phyloP scores from a whole-genome alignment of 64 coral and sea anemone species.

The Actinia equina region DNA sequence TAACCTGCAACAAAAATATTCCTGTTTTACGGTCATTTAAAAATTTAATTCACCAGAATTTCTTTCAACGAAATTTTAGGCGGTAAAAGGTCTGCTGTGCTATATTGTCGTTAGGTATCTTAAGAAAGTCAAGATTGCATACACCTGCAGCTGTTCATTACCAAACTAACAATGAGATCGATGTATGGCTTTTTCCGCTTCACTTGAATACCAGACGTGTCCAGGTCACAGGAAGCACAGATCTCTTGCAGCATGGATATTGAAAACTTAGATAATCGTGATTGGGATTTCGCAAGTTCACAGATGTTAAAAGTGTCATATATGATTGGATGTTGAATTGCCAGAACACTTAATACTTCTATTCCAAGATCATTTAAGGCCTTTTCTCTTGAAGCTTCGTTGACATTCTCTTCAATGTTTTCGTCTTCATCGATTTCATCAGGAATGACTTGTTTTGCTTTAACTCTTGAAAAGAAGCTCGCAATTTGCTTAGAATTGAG shows the following conservation, averaged over 20 bases:
- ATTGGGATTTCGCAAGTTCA: constrained; percentile 20
- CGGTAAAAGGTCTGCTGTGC: no score
- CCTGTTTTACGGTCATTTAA: no score
- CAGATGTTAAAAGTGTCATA: constrained; percentile 31
- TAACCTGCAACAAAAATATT: no score
- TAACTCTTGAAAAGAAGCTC: constrained; percentile 21
- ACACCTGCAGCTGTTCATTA: not conserved
- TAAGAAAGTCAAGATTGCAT: not conserved
- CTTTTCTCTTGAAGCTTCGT: constrained; percentile 4
- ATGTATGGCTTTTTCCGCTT: constrained; percentile 23
- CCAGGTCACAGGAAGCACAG: not conserved
- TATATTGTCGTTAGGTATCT: not conserved
- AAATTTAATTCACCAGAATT: no score
- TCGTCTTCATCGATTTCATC: constrained; percentile 20
- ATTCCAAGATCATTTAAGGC: not conserved
- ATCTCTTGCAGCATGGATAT: constrained; percentile 37
- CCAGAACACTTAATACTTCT: constrained; percentile 7
- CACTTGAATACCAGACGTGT: constrained; percentile 24
- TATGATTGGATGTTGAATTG: constrained; percentile 30
- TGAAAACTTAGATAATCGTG: constrained; percentile 26
- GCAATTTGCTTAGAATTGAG: constrained; percentile 29
- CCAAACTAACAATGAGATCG: not conserved
- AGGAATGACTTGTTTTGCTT: constrained; percentile 13
- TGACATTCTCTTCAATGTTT: constrained; percentile 4
- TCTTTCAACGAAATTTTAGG: no score